These are phyloP conservation scores for Drosophila mulleri DNA, from an alignment of 2,888 invertebrate species.

Conservation along the genomic window DNA sequence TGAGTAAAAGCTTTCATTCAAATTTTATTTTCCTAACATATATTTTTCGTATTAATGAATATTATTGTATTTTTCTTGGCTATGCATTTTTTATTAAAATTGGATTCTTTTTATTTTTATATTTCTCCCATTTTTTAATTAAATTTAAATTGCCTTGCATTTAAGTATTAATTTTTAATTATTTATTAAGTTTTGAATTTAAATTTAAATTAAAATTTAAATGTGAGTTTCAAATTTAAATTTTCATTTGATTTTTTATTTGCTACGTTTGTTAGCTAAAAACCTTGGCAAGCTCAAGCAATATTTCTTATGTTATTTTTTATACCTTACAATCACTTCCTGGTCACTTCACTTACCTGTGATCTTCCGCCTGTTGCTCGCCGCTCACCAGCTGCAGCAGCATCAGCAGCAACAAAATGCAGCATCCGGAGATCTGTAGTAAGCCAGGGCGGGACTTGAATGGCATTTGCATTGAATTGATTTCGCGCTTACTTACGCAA, in stretches of 20 bases:
- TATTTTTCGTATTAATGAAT: too few species aligned
- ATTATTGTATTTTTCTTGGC: too few species aligned
- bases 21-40: too few species aligned
- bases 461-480: constrained; percentile 37
- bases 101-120: too few species aligned
- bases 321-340: constrained; percentile 7
- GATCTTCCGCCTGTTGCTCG: constrained; percentile 68
- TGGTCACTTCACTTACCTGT: constrained; percentile 54
- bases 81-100: too few species aligned
- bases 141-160: too few species aligned
- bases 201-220: neutral
- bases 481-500: constrained; percentile 70
- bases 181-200: neutral
- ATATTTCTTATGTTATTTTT: neutral
- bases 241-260: too few species aligned
- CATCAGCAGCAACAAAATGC: constrained; percentile 33
- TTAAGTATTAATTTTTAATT: too few species aligned
- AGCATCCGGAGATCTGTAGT: constrained; percentile 47
- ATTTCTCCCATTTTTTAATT: too few species aligned
- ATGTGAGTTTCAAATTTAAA: too few species aligned
- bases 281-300: neutral
- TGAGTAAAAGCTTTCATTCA: too few species aligned
- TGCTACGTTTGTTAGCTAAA: too few species aligned
- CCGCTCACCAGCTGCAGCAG: constrained; percentile 32
- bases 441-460: constrained; percentile 20